A percentile compares a stretch with the other conserved stretches of the same genome.
Evolutionary conservation across 2,797 vertebrate genomes (phyloP).

Genomic region (Xenopus petersii): DNA sequence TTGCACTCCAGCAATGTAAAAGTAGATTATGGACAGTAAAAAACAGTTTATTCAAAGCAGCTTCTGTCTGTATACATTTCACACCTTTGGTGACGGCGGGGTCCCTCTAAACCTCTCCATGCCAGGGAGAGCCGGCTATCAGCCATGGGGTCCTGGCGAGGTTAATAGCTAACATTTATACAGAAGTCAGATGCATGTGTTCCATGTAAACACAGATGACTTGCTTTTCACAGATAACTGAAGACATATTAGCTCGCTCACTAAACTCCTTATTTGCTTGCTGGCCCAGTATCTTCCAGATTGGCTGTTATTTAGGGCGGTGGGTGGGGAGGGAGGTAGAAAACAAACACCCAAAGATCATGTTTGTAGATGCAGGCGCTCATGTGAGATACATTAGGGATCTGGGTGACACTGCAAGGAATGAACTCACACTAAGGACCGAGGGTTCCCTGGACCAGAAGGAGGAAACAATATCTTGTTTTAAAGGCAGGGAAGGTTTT

Average conservation of each 20-base stretch:
- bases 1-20: no score
- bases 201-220: slow-evolving; percentile 7
- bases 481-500: no score
- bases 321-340: not conserved
- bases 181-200: not conserved
- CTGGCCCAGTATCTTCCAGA: not conserved
- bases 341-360: slow-evolving; percentile 16
- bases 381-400: slow-evolving; percentile 9
- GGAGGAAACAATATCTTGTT: no score
- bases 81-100: not conserved
- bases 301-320: not conserved
- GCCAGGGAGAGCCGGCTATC: not conserved
- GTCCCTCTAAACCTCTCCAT: not conserved
- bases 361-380: not conserved
- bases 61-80: no score
- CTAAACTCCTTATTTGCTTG: slow-evolving; percentile 21
- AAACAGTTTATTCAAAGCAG: no score
- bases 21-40: no score
- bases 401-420: not conserved
- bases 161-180: slow-evolving; percentile 1
- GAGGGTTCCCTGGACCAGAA: no score
- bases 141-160: not conserved
- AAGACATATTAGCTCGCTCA: not conserved
- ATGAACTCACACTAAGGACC: no score
- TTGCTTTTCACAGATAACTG: slow-evolving; percentile 15